Base-by-base conservation (phyloP, 2,888 invertebrate genomes). In the Alitta virens region DNA sequence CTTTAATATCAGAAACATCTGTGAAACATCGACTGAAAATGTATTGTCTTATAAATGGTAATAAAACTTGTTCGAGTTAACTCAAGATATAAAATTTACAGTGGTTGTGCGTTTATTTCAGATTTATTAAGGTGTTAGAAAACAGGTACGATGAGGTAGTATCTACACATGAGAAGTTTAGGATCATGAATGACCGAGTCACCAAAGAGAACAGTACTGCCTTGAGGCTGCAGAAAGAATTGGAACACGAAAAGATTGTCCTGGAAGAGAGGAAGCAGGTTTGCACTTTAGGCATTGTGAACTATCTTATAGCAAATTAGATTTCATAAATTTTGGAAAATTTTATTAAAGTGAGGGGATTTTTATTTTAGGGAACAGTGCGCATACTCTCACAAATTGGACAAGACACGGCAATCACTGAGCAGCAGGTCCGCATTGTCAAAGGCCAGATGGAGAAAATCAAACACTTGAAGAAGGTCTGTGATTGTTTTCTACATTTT, bases 401-500 rank as follows among this genome's bases (percentile, higher is more conserved):
- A n/a, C 80, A 81, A 67, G 80, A 82, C 68, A 80, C 79, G 25
- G 80, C 80, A 43, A 81, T 81, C 53, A 78, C 80, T 56, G 80
- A 81, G 65, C 80, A 81, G 56, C 81, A 81, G 70, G 75, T 81
- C 60, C 75, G 75, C 60, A 78, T 79, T 7, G 80, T 81, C 60
- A 75, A 74, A 58, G 72, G 74, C 3, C 81, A 81, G 62, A 73
- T 79, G 67, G 78, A 78, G 65, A 78, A 78, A 62, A 80, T 81
- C 18, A 71, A 73, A 12, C 72, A 68, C 55, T 72, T 81, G 12
- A 79, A 80, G 57, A 81, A 80, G 76, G 80, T 79, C 55, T 16
- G 57, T n/a, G n/a, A n/a, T n/a, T n/a, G n/a, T n/a, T n/a, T n/a
- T n/a, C n/a, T n/a, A n/a, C n/a, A n/a, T n/a, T n/a, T n/a, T n/a